Base-by-base conservation (phyloP, 2,113 vertebrate genomes). In the Poecilia latipinna region DNA sequence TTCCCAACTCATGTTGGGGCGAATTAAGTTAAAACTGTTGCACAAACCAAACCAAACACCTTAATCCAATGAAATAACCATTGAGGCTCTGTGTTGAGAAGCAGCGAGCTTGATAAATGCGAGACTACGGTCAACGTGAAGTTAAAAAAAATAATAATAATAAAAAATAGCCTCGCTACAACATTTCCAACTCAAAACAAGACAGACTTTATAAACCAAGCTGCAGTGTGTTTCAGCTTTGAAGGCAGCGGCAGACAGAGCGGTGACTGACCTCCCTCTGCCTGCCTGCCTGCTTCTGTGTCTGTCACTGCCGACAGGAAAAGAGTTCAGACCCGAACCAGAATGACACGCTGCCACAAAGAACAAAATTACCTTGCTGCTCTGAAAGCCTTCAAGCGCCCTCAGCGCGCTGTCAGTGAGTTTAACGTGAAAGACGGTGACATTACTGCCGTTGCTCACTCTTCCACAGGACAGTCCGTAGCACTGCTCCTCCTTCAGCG, bases 381-480 rank as follows among this genome's bases (percentile, higher is more conserved):
- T 92, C 88, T 95, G 96, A 78, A 96, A 97, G 91, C 94, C 96
- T 82, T 98, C 97, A 74, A 98, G 96, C 51, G 97, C 97, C 74
- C 91, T 94, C 69, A 98, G 79, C 8, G 97, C 96, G 84, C 96
- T 97, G 96, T 98, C 97, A 92, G 97, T 98, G 82, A 98, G 96
- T 93, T 98, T 98, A 77, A 98, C 97, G 93, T 98, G 97, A 78
- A 97, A 96, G 74, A 98, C 96, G 44, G 97, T 98, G 89, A 98
- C 93, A 89, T 95, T 95, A 90, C 94, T 96, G 78, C 96, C 96
- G 76, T 96, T 95, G 95, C 95, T 95, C 89, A 96, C 96, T 93
- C 96, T 96, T 84, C 97, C 97, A 95, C 97, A 98, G 92, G 97
- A 98, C 96, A 98, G 94, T 92, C 96, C 97, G 93, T 97, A 98